Percentiles rank a stretch among this genome's conserved stretches.
These are phyloP conservation scores for Phlogophora meticulosa DNA, from an alignment of 2,888 invertebrate species.

Conservation along the genomic window DNA sequence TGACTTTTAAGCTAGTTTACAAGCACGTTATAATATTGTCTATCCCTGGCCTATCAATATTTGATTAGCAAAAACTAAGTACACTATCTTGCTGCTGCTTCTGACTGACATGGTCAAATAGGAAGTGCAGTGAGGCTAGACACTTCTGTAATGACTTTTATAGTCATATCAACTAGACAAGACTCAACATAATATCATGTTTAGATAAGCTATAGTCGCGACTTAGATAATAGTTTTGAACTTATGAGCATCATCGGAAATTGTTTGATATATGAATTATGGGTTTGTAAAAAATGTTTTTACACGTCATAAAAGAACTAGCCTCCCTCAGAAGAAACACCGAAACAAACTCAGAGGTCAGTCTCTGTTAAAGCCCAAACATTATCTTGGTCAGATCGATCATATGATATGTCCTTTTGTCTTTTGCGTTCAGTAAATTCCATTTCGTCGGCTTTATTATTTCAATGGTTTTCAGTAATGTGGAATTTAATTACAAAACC, in stretches of 20 bases:
- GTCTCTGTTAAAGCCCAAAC: too few relatives aligned
- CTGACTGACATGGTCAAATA: neutral
- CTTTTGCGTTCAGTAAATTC: too few relatives aligned
- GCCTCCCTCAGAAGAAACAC: too few relatives aligned
- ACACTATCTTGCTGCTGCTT: neutral
- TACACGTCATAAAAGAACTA: too few relatives aligned
- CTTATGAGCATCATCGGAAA: neutral
- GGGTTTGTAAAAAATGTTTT: too few relatives aligned
- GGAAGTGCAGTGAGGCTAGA: constrained; percentile 17
- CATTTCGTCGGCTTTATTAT: too few relatives aligned
- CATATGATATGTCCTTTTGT: too few relatives aligned
- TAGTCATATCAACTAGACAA: neutral
- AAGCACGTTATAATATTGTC: neutral
- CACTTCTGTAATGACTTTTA: neutral
- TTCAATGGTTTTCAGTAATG: constrained; percentile 14
- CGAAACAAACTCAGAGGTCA: too few relatives aligned
- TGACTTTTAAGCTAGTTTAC: neutral
- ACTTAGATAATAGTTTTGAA: neutral
- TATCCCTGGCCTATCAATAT: neutral
- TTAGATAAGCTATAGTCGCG: neutral
- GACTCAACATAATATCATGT: constrained; percentile 15
- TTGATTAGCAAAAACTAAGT: neutral
- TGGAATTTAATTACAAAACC: neutral
- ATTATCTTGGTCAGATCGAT: too few relatives aligned
- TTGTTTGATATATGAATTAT: too few relatives aligned